phyloP scores from a whole-genome alignment of 2,888 invertebrate genomes.

The Caenorhabditis plicata region DNA sequence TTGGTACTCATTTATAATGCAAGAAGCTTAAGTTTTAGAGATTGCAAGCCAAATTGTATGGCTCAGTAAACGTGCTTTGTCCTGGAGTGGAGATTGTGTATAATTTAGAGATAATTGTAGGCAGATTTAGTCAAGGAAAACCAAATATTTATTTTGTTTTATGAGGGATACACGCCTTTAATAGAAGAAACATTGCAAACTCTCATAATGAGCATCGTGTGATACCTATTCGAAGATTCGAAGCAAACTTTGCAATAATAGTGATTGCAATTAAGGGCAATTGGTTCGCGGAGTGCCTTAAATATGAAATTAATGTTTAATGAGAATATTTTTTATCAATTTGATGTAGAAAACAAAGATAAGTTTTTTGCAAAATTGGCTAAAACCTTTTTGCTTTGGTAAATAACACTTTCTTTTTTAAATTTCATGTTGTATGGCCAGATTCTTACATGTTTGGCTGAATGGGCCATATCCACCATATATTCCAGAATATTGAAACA shows the following conservation, averaged over 20 bases:
- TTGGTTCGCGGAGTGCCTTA: constrained; percentile 52
- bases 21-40: too few species aligned
- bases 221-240: constrained; percentile 7
- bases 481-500: too few species aligned
- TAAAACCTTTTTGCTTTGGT: too few species aligned
- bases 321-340: not conserved
- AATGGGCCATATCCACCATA: too few species aligned
- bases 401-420: too few species aligned
- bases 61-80: not conserved
- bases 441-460: too few species aligned
- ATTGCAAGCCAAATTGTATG: not conserved
- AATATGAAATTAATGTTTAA: constrained; percentile 7
- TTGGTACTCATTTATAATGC: too few species aligned
- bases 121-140: not conserved
- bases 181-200: too few species aligned
- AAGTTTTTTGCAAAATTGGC: too few species aligned
- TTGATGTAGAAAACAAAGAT: not conserved
- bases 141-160: not conserved
- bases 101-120: too few species aligned
- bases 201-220: too few species aligned
- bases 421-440: too few species aligned
- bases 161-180: not conserved
- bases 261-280: constrained; percentile 48
- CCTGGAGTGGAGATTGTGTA: not conserved
- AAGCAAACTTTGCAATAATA: constrained; percentile 46